Conservation (phyloP, 2,797 vertebrate species). For the Ataeniobius toweri region DNA sequence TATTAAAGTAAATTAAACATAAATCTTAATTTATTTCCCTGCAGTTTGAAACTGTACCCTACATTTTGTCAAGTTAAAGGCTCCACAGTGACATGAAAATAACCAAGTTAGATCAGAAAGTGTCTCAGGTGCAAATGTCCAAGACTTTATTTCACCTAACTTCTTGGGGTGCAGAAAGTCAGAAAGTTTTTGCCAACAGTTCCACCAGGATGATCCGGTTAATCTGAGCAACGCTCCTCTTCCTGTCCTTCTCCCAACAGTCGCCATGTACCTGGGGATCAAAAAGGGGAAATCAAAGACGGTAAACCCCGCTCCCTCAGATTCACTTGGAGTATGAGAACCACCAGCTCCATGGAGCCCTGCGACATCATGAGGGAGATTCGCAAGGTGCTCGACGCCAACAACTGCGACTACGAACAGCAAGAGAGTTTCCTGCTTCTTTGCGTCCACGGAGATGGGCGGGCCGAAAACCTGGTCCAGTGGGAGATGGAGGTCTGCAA, state of each 20-base stretch:
- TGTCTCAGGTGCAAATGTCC: not conserved
- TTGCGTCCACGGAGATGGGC: slow-evolving; percentile 91
- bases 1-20: not conserved
- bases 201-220: not conserved
- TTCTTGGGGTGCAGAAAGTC: not conserved
- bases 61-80: slow-evolving; percentile 22
- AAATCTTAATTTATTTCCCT: not conserved
- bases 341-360: slow-evolving; percentile 96
- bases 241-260: slow-evolving; percentile 75
- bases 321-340: slow-evolving; percentile 99
- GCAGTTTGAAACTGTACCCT: not conserved
- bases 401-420: slow-evolving; percentile 96
- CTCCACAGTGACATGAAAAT: not conserved
- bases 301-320: slow-evolving; percentile 89
- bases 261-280: slow-evolving; percentile 93
- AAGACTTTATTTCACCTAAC: not conserved
- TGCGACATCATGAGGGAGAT: slow-evolving; percentile 97
- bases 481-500: slow-evolving; percentile 99
- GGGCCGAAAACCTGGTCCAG: slow-evolving; percentile 91
- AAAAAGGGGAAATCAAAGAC: slow-evolving; percentile 93
- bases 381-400: slow-evolving; percentile 93
- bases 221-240: not conserved
- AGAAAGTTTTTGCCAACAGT: not conserved
- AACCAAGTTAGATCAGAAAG: slow-evolving; percentile 17
- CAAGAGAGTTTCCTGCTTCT: slow-evolving; percentile 96